phyloP scores from a whole-genome alignment of 1,140 invertebrate genomes.

The Agrilus planipennis region DNA sequence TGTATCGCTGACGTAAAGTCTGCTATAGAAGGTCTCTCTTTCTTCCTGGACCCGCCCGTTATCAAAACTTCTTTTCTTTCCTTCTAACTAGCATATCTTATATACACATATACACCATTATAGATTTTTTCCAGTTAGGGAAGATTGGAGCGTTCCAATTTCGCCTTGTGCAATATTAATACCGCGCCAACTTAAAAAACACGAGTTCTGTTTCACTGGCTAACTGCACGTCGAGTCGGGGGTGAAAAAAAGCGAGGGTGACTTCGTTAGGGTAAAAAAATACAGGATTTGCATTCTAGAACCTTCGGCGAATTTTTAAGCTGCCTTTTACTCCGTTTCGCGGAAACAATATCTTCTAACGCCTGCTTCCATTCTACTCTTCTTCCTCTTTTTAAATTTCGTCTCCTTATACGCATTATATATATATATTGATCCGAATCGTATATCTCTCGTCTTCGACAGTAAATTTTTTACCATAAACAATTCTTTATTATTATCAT shows the following conservation, averaged over 20 bases:
- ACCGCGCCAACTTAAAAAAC: constrained; percentile 7
- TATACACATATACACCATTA: constrained; percentile 33
- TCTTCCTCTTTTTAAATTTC: too few species aligned
- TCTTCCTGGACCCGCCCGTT: too few species aligned
- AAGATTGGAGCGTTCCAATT: constrained; percentile 21
- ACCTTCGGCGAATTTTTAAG: constrained; percentile 15
- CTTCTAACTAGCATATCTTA: constrained; percentile 32
- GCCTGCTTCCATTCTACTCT: too few species aligned
- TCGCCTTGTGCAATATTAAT: constrained; percentile 12
- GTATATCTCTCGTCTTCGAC: constrained; percentile 1
- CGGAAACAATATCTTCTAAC: too few species aligned
- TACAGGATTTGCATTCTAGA: constrained; percentile 30
- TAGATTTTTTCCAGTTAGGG: constrained; percentile 32
- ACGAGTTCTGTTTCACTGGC: constrained; percentile 11
- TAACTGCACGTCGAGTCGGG: constrained; percentile 25
- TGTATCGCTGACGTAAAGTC: too few species aligned
- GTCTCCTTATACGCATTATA: too few species aligned
- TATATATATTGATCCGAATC: too few species aligned
- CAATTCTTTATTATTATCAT: too few species aligned
- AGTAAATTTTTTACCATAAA: too few species aligned
- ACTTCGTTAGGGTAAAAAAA: constrained; percentile 32
- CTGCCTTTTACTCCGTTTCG: neutral
- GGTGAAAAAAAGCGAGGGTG: constrained; percentile 32
- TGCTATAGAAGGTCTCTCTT: too few species aligned
- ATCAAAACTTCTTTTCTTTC: constrained; percentile 31